These are phyloP conservation scores for Hormiphora californensis DNA, from an alignment of 37 sponge, comb jelly and placozoan species.

Conservation along the genomic window DNA sequence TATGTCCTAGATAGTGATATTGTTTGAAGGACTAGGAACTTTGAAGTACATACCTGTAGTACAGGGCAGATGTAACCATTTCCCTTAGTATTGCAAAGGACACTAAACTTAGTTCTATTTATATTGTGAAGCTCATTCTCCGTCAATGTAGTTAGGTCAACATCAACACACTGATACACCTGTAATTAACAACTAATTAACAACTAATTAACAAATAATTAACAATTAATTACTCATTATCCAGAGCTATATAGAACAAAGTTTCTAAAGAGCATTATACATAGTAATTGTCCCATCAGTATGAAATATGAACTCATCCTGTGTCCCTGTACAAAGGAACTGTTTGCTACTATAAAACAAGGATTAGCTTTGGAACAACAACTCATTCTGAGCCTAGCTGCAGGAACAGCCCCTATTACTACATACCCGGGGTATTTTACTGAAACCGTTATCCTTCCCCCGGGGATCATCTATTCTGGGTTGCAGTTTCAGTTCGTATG, in stretches of 20 bases:
- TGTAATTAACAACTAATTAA: too few species aligned
- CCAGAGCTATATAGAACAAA: too few species aligned
- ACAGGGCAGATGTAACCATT: conserved; percentile 15
- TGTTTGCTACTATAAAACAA: too few species aligned
- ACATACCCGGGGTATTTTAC: conserved; percentile 27
- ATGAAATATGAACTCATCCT: too few species aligned
- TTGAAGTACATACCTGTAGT: background rate
- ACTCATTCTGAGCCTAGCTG: too few species aligned
- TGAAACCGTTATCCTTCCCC: background rate
- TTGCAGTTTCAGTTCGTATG: conserved; percentile 30
- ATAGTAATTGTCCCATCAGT: too few species aligned
- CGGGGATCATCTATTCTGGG: background rate
- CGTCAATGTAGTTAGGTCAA: background rate
- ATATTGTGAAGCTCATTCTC: conserved; percentile 21
- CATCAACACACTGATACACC: conserved; percentile 45
- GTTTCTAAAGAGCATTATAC: too few species aligned
- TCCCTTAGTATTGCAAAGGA: conserved; percentile 41
- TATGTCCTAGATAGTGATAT: background rate
- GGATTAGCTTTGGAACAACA: too few species aligned
- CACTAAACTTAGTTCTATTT: conserved; percentile 41
- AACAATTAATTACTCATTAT: too few species aligned
- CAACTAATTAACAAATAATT: background rate
- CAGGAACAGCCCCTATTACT: too few species aligned
- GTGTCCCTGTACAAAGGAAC: too few species aligned
- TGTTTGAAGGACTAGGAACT: background rate